Base-by-base conservation (phyloP, 2,113 vertebrate genomes). In the Emydura subglobosa region DNA sequence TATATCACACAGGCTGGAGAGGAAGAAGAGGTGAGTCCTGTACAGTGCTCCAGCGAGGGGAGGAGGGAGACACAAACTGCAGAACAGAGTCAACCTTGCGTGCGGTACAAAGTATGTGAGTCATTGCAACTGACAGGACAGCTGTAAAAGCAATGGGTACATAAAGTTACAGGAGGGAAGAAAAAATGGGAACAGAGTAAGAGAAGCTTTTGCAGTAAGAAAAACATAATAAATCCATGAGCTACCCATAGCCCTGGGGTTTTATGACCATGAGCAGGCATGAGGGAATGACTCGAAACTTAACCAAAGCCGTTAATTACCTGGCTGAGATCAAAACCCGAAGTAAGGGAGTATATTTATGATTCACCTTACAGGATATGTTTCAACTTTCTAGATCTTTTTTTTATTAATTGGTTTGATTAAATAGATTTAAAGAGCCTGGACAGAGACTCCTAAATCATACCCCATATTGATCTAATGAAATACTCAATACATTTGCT, bases 321-420 rank as follows among this genome's bases (percentile, higher is more conserved):
- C 98, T 98, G 98, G 96, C 97, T 96, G 96, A 97, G 98, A 98
- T 98, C 98, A 98, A 98, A 98, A 98, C 97, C 97, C 95, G 96
- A 97, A 98, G 96, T 96, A 98, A 98, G 96, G 96, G 97, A 98
- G 95, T 98, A 96, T 98, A 98, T 98, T 98, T 98, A 98, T 79
- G 98, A 98, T 97, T 97, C 95, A 98, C 98, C 98, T 98, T 98
- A 98, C 98, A 98, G 97, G 96, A 98, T 98, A 97, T 97, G 96
- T 97, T 98, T 98, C 98, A 98, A 96, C 97, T 98, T 98, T 98
- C 97, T 98, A 89, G 96, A 93, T 98, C 98, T 98, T 98, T 92
- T 61, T 98, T 98, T 98, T 98, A 98, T 98, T 98, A 98, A 98
- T 98, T 98, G 98, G 97, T 98, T 98, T 98, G 98, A 98, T 98